Evolutionary conservation across 2,888 invertebrate species (phyloP), one percentile per base, ranked within the genome.

Genomic region (Eupithecia centaureata): DNA sequence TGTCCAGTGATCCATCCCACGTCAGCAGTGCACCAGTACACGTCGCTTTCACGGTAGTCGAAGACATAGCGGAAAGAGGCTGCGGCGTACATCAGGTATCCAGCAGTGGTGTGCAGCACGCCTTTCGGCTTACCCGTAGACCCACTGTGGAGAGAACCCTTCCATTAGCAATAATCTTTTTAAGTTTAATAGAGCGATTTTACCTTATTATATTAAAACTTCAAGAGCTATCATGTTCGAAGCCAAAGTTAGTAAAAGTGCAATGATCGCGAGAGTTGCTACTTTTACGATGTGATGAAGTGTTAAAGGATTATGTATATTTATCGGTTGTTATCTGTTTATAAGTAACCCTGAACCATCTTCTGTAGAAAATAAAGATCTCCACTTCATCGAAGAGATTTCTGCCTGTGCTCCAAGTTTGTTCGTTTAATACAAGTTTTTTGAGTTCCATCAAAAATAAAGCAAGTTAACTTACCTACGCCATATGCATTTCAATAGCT

Each of bases 91-190:
- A 99, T 84, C 93, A 99, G 94, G 92, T 99, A 99, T 0, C 99
- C 99, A 0, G 96, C 99, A 0, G 97, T 97, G 0, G 99, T 98
- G 88, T 99, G 99, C 33, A 99, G 89, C 5, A 99, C 99, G 22
- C 99, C 99, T 86, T 99, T 99, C 0, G 99, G 99, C 87, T 98
- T 99, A 27, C 99, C 99, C 1, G 99, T 99, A 0, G 99, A 99
- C 0, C 98, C 98, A 79, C 95, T 95, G 75, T 70, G 67, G 66
- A 72, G 66, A 62, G 59, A 73, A 68, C 67, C 66, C 73, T 71
- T 73, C 73, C 75, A 73, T 75, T 75, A 75, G 73, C 73, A 74
- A 76, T 70, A 78, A 71, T 69, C 71, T 71, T 62, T 65, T 38
- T n/a, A 42, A 33, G 27, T 32, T n/a, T 4, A 22, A 27, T 4